Evolutionary conservation across 2,888 invertebrate genomes (phyloP).

Genomic region (Seira sanloemensis): DNA sequence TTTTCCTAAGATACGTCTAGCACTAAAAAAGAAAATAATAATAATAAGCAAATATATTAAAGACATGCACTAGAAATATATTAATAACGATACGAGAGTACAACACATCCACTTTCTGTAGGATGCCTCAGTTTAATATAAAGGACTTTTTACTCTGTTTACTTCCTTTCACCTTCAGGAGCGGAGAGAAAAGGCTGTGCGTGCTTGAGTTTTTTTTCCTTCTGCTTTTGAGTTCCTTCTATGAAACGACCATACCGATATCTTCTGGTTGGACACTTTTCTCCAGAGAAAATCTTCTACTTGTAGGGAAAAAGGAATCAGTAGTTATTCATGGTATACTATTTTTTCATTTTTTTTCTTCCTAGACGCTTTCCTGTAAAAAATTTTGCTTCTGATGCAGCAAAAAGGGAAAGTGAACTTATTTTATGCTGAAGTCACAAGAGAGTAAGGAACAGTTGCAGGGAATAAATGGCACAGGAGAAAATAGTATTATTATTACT

Average conservation of each 20-base stretch:
- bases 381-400: constrained; percentile 12
- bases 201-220: constrained; percentile 17
- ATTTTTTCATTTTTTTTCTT: constrained; percentile 7
- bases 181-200: background rate
- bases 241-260: constrained; percentile 8
- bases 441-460: background rate
- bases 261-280: constrained; percentile 20
- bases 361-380: background rate
- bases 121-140: constrained; percentile 16
- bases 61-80: constrained; percentile 13
- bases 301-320: constrained; percentile 2
- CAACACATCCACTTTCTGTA: background rate
- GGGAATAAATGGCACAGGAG: constrained; percentile 15
- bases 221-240: constrained; percentile 5
- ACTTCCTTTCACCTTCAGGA: constrained; percentile 12
- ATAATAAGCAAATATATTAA: constrained; percentile 30
- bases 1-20: constrained; percentile 36
- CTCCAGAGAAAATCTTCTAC: constrained; percentile 7
- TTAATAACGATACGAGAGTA: constrained; percentile 46
- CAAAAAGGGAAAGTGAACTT: constrained; percentile 20
- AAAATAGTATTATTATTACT: constrained; percentile 41
- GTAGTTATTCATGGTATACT: constrained; percentile 4
- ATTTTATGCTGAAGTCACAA: constrained; percentile 8
- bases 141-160: constrained; percentile 8
- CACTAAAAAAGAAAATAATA: constrained; percentile 24